Evolutionary conservation across 2,888 invertebrate species (phyloP), one percentile per base, ranked within the genome.

Genomic region (Andrena chrysosceles): DNA sequence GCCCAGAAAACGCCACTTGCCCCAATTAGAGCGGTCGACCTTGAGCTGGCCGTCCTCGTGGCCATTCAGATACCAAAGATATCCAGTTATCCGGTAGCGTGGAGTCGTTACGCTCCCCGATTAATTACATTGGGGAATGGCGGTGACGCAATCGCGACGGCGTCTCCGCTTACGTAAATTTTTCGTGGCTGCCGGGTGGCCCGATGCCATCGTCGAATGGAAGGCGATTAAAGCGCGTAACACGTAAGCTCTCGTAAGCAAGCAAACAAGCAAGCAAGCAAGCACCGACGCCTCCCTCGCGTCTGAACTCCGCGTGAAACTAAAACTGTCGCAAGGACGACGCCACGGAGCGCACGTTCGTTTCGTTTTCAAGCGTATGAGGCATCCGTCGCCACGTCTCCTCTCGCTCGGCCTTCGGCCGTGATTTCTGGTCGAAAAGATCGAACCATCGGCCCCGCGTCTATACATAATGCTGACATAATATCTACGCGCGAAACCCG

Each of bases 391-490:
- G 33, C 35, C 33, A 68, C 64, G 70, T 52, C 52, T n/a, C 20
- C 20, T 13, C 56, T 0, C 26, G 29, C 29, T 23, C 59, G 86
- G 29, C 87, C 86, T 87, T 87, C 85, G 60, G n/a, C 42, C 85
- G 75, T 76, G 85, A 86, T 78, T 87, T 81, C 85, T 80, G 73
- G 62, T 70, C 49, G 80, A 74, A 76, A 87, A 83, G 87, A 85
- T 87, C 83, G 87, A 87, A 87, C 72, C 80, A 87, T 86, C 77
- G 69, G 74, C 66, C 66, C 63, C 35, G 48, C 20, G 80, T 80
- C 87, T 87, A 87, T 88, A 87, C 88, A 86, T 87, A 88, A 88
- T 81, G 86, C 86, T 87, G 88, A 87, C 87, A 87, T 87, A 87
- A 87, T 64, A 73, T 72, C 66, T 77, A 48, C 68, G 42, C 64